These are phyloP conservation scores for Spisula subtruncata DNA, from an alignment of 2,888 invertebrate species.

Conservation along the genomic window DNA sequence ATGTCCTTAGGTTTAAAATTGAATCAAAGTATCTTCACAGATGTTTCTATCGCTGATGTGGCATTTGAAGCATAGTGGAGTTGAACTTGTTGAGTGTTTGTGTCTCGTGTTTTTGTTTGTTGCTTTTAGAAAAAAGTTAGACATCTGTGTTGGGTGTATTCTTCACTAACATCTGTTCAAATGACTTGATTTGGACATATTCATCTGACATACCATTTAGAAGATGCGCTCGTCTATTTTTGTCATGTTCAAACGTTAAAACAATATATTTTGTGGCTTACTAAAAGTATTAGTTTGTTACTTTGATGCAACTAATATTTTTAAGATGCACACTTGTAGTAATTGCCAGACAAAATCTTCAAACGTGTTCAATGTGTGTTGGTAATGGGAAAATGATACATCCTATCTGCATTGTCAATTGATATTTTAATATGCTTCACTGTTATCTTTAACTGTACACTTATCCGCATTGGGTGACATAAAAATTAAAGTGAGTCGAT, in stretches of 20 bases:
- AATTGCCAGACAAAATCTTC: neutral
- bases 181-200: conserved; percentile 22
- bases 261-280: neutral
- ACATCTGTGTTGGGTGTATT: conserved; percentile 5
- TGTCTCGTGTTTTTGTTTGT: neutral
- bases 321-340: neutral
- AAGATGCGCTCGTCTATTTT: neutral
- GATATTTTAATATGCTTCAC: conserved; percentile 10
- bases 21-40: neutral
- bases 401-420: conserved; percentile 11
- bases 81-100: neutral
- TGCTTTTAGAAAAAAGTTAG: neutral
- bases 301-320: neutral
- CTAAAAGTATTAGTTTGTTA: no score
- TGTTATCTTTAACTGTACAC: conserved; percentile 5
- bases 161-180: conserved; percentile 1
- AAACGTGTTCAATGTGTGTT: neutral
- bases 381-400: neutral
- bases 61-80: conserved; percentile 14
- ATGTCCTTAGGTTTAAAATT: conserved; percentile 14
- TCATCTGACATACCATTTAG: neutral
- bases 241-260: neutral
- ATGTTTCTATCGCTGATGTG: conserved; percentile 8
- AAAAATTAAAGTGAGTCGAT: conserved; percentile 32
- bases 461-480: conserved; percentile 35